Conservation (phyloP, 2,113 vertebrate species). For the Sylvilagus bachmani region DNA sequence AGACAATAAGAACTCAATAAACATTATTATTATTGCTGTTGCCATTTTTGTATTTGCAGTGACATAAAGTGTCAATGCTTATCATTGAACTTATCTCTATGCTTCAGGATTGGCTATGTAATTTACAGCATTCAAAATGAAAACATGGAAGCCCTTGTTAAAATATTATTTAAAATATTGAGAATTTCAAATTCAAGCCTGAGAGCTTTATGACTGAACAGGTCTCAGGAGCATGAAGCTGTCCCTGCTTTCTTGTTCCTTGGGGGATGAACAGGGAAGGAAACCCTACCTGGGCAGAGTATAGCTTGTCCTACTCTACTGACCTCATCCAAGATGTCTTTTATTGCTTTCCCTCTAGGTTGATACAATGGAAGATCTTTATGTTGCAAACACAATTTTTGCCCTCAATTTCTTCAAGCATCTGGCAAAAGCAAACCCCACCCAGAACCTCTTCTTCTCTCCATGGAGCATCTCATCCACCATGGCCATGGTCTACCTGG, state of each 20-base stretch:
- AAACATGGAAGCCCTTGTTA: not conserved
- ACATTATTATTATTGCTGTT: not conserved
- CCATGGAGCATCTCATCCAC: constrained; percentile 94
- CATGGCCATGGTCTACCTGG: constrained; percentile 92
- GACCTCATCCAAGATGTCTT: not conserved
- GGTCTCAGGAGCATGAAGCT: too few relatives aligned
- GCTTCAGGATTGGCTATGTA: not conserved
- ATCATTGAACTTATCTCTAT: not conserved
- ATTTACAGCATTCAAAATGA: not conserved
- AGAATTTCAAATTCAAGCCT: not conserved
- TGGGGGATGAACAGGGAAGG: not conserved
- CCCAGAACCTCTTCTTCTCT: constrained; percentile 92
- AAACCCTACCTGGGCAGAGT: not conserved
- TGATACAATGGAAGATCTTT: constrained; percentile 89
- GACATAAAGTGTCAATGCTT: not conserved
- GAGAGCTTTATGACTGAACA: not conserved
- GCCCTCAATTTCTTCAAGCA: constrained; percentile 91
- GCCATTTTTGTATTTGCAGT: not conserved
- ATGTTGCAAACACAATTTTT: constrained; percentile 90
- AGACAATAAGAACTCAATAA: not conserved
- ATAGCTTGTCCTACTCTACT: too few relatives aligned
- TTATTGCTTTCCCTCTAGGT: constrained; percentile 61
- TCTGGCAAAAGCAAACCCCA: constrained; percentile 81
- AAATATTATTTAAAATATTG: not conserved
- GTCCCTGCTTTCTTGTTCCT: not conserved